phyloP scores from a whole-genome alignment of 2,888 invertebrate species.

The Crioceris asparagi region DNA sequence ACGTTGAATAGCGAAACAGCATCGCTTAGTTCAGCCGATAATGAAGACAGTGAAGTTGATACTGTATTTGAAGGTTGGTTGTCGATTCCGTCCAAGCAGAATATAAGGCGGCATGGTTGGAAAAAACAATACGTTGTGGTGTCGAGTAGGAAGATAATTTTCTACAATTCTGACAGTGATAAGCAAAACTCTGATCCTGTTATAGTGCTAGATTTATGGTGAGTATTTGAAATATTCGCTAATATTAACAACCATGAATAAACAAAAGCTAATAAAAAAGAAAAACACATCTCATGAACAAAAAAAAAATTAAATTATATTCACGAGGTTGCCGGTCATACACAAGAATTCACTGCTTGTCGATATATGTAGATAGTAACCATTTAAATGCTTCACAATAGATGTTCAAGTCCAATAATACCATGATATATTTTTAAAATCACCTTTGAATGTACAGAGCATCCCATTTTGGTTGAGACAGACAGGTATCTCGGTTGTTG shows the following conservation, averaged over 20 bases:
- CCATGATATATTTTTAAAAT: no score
- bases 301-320: no score
- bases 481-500: no score
- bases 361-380: no score
- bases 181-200: slow-evolving; percentile 91
- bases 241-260: no score
- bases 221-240: slow-evolving; percentile 31
- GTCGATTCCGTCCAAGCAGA: slow-evolving; percentile 89
- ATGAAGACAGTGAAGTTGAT: slow-evolving; percentile 65
- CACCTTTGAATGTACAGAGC: no score
- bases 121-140: slow-evolving; percentile 95
- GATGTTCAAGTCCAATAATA: no score
- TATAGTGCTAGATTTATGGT: slow-evolving; percentile 92
- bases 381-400: no score
- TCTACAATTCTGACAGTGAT: slow-evolving; percentile 90
- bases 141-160: slow-evolving; percentile 92
- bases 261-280: not conserved
- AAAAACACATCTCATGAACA: no score
- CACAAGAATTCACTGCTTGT: no score
- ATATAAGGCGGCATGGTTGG: slow-evolving; percentile 93
- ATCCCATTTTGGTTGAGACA: no score
- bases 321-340: no score
- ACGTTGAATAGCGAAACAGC: slow-evolving; percentile 77
- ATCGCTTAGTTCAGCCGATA: slow-evolving; percentile 82
- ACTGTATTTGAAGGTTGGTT: slow-evolving; percentile 91